Base-by-base conservation (phyloP, 2,888 invertebrate genomes). In the Scaptodrosophila latifasciaeformis region DNA sequence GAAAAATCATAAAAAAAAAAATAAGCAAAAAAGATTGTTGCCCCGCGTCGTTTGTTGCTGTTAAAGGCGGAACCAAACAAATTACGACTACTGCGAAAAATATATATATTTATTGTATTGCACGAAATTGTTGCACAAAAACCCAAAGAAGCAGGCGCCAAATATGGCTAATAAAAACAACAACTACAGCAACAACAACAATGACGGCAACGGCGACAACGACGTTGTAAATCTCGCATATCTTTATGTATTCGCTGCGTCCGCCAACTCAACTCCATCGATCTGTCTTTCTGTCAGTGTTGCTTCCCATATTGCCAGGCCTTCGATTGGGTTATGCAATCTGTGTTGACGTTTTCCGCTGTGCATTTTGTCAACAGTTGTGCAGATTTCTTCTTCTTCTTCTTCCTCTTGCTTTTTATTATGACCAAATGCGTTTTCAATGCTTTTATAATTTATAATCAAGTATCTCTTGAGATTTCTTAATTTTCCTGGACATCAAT, bases 341-440 rank as follows among this genome's bases (percentile, higher is more conserved):
- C 6, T 19, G 10, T 19, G 19, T 40, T 40, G 19, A 10, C 6
- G 9, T 18, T 37, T 37, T 13, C 15, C 13, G 34, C 17, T 17
- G 17, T 37, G 24, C 1, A 10, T 18, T 18, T 40, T 40, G 19
- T 40, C 19, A 2, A 15, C 6, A 17, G 37, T 37, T 37, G 24
- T 24, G 37, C 37, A 37, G 18, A 37, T 37, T 24, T 24, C 7
- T 24, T 24, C 24, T 3, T 24, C 24, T 24, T 3, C 24, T 24
- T 3, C 24, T 24, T 24, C 4, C 4, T 7, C 7, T 3, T 7
- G 24, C 7, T 24, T 24, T 7, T 24, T 3, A 7, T 31, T 7
- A 3, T 40, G 40, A 21, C 40, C 40, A 40, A 40, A 39, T 39
- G 17, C n/a, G 19, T 18, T 39, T 39, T 10, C 39, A 39, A 40